Base-by-base conservation (phyloP, 2,113 vertebrate species). In the Lontra canadensis region DNA sequence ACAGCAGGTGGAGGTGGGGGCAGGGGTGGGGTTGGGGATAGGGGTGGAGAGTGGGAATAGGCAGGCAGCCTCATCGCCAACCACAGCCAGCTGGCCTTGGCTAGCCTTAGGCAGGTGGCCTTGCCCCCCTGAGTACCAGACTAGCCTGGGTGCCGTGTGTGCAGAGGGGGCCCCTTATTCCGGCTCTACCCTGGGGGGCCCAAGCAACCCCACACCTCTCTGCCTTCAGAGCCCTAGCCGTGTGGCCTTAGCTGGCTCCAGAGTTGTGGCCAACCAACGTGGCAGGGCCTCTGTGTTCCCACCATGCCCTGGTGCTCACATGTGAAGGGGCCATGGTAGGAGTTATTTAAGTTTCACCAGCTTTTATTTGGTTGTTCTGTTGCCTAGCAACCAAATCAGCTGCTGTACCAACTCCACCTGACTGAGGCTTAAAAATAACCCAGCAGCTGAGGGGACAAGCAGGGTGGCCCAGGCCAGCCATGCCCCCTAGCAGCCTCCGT, bases 331-430 rank as follows among this genome's bases (percentile, higher is more conserved):
- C 88, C 80, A 79, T 97, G 94, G 91, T 90, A 57, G 84, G 80
- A 96, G 92, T 96, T 97, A 97, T 98, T 98, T 98, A 98, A 96
- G 96, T 15, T 86, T 97, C 0, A 92, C 34, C 81, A 80, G 96
- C 98, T 82, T 98, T 98, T 98, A 98, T 98, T 99, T 98, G 98
- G 98, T 99, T 99, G 98, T 85, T 21, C 47, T 76, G 98, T 99
- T 99, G 98, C 98, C 97, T 98, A 97, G 99, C 0, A 73, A 98
- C 98, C 96, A 97, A 34, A 93, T 81, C 97, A 97, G 98, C 96
- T 97, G 98, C 98, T 94, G 90, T 86, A 98, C 97, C 97, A 96
- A 8, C 84, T 93, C 97, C 90, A 96, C 97, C 9, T 97, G 98
- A 97, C 96, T 97, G 88, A 97, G 69, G 63, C 95, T 96, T 98